Percentiles rank a stretch among this genome's conserved stretches.
Evolutionary conservation across 2,888 invertebrate species (phyloP).

Genomic region (Sphaerophoria taeniata): DNA sequence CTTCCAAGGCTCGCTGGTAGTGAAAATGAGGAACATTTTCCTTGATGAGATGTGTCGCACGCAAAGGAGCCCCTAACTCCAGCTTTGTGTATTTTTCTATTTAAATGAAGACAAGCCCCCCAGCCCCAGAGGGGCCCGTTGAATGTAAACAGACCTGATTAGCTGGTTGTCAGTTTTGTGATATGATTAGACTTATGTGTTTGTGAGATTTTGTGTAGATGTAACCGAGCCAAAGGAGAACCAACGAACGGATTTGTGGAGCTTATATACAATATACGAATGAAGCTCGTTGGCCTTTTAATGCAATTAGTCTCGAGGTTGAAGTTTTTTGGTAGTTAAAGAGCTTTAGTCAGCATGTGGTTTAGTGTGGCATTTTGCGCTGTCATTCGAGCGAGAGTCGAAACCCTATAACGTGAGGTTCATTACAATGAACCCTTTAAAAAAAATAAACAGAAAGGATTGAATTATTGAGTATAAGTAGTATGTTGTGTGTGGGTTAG

Average conservation of each 20-base stretch:
- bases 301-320: conserved; percentile 67
- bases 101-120: conserved; percentile 51
- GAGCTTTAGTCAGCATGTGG: conserved; percentile 62
- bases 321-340: conserved; percentile 25
- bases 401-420: conserved; percentile 31
- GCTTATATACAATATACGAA: background rate
- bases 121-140: conserved; percentile 39
- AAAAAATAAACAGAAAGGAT: conserved; percentile 3
- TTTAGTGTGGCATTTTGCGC: conserved; percentile 64
- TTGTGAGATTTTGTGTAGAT: conserved; percentile 3
- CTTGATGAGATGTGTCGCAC: conserved; percentile 45
- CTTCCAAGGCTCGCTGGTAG: conserved; percentile 26
- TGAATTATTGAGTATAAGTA: conserved; percentile 32
- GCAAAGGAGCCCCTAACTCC: conserved; percentile 13
- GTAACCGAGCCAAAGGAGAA: conserved; percentile 8
- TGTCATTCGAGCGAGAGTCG: conserved; percentile 40
- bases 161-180: conserved; percentile 54
- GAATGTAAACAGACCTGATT: conserved; percentile 72
- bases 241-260: conserved; percentile 23
- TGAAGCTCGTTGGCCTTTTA: conserved; percentile 70
- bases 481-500: background rate
- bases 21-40: conserved; percentile 55
- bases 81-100: conserved; percentile 24
- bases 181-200: conserved; percentile 32
- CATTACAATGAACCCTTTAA: conserved; percentile 44